Evolutionary conservation across 2,113 vertebrate genomes (phyloP).

Genomic region (Strix aluco): DNA sequence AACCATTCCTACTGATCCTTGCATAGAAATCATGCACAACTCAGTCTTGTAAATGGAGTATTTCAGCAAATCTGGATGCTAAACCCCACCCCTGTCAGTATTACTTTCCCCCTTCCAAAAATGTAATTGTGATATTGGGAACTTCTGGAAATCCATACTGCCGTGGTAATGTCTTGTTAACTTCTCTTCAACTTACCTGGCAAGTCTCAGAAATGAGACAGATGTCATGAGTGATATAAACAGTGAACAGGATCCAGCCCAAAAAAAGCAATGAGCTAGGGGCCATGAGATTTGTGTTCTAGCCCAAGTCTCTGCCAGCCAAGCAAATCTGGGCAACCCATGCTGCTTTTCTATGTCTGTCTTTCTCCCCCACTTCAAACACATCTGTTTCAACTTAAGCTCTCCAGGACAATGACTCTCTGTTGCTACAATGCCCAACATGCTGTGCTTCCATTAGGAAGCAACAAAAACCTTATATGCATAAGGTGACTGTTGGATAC

Average conservation of each 20-base stretch:
- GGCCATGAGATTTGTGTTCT: constrained; percentile 16
- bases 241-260: constrained; percentile 8
- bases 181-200: not conserved
- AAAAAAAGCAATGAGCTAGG: constrained; percentile 10
- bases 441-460: constrained; percentile 8
- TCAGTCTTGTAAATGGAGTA: not conserved
- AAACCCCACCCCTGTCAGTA: not conserved
- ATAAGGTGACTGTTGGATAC: not conserved
- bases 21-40: not conserved
- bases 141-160: not conserved
- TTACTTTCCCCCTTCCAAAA: not conserved
- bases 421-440: constrained; percentile 33
- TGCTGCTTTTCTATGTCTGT: constrained; percentile 13
- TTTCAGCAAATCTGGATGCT: not conserved
- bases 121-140: not conserved
- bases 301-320: constrained; percentile 37
- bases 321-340: constrained; percentile 7
- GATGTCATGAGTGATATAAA: constrained; percentile 1
- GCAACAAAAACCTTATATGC: not conserved
- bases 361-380: not conserved
- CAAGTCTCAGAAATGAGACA: constrained; percentile 4
- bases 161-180: not conserved
- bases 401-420: constrained; percentile 24
- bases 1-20: not conserved
- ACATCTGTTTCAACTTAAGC: constrained; percentile 55